Conservation (phyloP, 2,113 vertebrate species). For the Petrocephalus zakoni region DNA sequence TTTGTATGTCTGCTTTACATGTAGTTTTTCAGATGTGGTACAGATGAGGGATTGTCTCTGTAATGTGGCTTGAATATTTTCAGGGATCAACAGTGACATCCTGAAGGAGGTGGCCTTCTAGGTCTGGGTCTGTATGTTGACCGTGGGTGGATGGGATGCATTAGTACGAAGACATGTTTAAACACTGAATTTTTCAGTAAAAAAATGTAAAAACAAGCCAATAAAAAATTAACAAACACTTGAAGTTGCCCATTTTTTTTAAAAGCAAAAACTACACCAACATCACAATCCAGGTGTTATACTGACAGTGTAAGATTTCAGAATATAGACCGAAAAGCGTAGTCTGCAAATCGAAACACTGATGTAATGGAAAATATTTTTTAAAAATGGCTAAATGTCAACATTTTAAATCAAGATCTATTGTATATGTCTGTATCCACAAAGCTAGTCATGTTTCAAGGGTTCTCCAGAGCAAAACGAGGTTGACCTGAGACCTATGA, state of each 20-base stretch:
- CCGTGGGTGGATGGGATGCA: constrained; percentile 24
- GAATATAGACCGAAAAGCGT: background rate
- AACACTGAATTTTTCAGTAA: constrained; percentile 42
- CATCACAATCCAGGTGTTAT: background rate
- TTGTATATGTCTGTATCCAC: background rate
- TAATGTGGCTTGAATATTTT: constrained; percentile 33
- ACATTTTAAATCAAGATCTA: background rate
- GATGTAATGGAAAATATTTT: background rate
- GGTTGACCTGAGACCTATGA: background rate
- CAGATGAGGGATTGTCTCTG: constrained; percentile 28
- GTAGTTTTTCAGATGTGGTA: constrained; percentile 8
- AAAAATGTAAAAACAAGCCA: background rate
- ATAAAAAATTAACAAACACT: background rate
- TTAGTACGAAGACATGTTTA: constrained; percentile 29
- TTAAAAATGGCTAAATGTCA: background rate
- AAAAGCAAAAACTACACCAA: background rate
- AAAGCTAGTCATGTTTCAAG: background rate
- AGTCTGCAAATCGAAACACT: background rate
- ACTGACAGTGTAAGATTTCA: background rate
- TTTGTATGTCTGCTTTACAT: background rate
- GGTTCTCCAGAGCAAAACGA: background rate
- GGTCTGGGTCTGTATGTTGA: constrained; percentile 21
- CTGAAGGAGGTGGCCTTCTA: constrained; percentile 37
- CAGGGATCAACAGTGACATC: constrained; percentile 21
- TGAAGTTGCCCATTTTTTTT: background rate